Evolutionary conservation across 2,888 invertebrate species (phyloP).

Genomic region (Rhorus exstirpatorius): DNA sequence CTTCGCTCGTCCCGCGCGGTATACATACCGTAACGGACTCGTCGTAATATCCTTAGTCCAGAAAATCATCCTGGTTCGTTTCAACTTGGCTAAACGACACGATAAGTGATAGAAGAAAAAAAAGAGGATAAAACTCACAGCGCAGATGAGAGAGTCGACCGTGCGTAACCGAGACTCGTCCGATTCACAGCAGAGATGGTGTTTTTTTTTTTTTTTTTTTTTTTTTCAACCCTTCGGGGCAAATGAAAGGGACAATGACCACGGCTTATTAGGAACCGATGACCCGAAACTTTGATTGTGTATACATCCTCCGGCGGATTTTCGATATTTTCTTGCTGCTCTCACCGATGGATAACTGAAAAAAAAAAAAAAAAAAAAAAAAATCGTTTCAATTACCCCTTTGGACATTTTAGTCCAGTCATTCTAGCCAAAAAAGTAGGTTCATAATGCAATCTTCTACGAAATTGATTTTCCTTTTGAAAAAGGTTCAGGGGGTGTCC

Average conservation of each 20-base stretch:
- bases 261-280: conserved; percentile 36
- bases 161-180: conserved; percentile 59
- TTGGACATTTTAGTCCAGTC: no score
- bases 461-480: no score
- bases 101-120: not conserved
- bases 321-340: not conserved
- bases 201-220: conserved; percentile 8
- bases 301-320: not conserved
- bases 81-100: conserved; percentile 64
- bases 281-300: conserved; percentile 49
- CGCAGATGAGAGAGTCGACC: conserved; percentile 59
- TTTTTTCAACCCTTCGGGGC: conserved; percentile 23
- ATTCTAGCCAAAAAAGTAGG: no score
- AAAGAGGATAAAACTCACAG: conserved; percentile 5
- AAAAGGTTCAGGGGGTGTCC: no score
- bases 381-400: not conserved
- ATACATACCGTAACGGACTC: conserved; percentile 11
- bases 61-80: conserved; percentile 44
- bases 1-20: conserved; percentile 39
- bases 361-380: not conserved
- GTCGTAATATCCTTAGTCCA: conserved; percentile 44
- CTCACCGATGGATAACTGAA: not conserved
- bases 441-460: no score
- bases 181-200: conserved; percentile 19
- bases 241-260: conserved; percentile 6